Percentiles rank a stretch among this genome's conserved stretches.
phyloP scores from a whole-genome alignment of 2,113 vertebrate species.

The Podilymbus podiceps region DNA sequence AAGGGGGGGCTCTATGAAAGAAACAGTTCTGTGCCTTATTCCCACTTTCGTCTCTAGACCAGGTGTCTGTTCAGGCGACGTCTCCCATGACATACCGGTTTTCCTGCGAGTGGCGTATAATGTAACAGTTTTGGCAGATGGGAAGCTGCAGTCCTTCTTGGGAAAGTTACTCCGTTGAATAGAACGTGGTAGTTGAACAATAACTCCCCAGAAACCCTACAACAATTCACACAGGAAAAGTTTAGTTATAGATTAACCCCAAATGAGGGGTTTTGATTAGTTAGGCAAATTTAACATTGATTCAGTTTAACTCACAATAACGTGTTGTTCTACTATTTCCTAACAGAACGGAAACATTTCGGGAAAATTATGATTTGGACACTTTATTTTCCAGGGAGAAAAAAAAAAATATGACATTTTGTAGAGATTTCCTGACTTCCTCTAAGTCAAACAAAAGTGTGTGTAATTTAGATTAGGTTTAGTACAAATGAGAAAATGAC shows the following conservation, averaged over 20 bases:
- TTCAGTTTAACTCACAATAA: not conserved
- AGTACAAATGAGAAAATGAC: not conserved
- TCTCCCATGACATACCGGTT: not conserved
- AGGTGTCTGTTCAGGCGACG: not conserved
- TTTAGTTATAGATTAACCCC: constrained; percentile 27
- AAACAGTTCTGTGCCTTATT: not conserved
- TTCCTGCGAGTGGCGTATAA: not conserved
- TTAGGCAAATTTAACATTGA: not conserved
- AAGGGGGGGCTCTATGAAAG: not conserved
- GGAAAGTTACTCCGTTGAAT: not conserved
- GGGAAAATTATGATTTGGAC: not conserved
- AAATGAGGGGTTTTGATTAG: not conserved
- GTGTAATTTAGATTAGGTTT: not conserved
- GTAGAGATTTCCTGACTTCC: not conserved
- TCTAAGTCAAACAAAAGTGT: not conserved
- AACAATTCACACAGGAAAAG: not conserved
- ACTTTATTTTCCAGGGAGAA: not conserved
- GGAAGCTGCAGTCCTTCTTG: not conserved
- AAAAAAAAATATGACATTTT: not conserved
- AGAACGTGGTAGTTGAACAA: not conserved
- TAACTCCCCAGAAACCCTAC: not conserved
- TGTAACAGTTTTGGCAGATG: not conserved
- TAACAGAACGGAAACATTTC: not conserved
- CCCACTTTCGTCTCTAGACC: not conserved
- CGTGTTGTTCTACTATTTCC: not conserved